Evolutionary conservation across 2,797 vertebrate genomes (phyloP).

Genomic region (Chloroceryle inda): DNA sequence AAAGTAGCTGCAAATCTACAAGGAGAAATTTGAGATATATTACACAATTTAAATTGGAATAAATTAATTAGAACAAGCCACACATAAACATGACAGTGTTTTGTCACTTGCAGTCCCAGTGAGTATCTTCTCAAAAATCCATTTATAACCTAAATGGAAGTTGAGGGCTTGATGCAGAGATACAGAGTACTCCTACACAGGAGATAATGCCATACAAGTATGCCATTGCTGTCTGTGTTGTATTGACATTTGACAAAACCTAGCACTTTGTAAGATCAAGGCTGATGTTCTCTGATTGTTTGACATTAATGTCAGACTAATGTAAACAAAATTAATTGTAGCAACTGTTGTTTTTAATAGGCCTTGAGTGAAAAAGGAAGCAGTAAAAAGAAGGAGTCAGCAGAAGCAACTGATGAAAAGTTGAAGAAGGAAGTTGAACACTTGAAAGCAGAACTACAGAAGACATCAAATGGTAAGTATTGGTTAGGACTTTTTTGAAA

Average conservation of each 20-base stretch:
- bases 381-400: constrained; percentile 21
- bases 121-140: not conserved
- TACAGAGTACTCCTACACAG: not conserved
- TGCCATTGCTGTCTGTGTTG: not conserved
- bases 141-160: not conserved
- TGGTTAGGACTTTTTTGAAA: not conserved
- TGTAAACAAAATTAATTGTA: constrained; percentile 30
- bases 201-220: not conserved
- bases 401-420: constrained; percentile 77
- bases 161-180: not conserved
- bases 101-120: not conserved
- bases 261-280: not conserved
- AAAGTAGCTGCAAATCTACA: not conserved
- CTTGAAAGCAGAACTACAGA: constrained; percentile 85
- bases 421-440: constrained; percentile 83
- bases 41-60: not conserved
- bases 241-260: not conserved
- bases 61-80: not conserved
- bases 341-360: constrained; percentile 61
- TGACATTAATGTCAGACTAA: not conserved
- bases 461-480: constrained; percentile 84
- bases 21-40: not conserved
- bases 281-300: not conserved
- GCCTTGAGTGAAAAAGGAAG: constrained; percentile 60
- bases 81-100: accelerated